phyloP scores from a whole-genome alignment of 2,797 vertebrate species.

The Cuculus canorus region DNA sequence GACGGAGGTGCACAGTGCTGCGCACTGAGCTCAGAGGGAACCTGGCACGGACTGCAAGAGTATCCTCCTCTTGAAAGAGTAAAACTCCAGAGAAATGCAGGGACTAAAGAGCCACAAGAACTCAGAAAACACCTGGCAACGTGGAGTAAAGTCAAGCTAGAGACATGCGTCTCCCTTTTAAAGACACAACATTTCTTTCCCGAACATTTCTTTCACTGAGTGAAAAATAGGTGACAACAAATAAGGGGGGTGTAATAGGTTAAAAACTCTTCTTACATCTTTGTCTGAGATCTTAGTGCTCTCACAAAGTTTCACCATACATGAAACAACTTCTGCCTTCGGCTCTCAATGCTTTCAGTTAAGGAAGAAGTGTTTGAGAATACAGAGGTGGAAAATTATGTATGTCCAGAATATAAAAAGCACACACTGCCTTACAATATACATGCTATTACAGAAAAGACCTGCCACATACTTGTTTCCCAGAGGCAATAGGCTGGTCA shows the following conservation, averaged over 20 bases:
- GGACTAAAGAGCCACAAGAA: background rate
- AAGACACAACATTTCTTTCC: fast-evolving
- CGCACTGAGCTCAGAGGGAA: background rate
- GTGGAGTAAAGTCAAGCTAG: background rate
- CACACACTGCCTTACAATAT: background rate
- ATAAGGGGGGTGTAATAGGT: background rate
- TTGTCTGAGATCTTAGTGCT: background rate
- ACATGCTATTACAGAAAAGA: background rate
- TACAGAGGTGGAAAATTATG: background rate
- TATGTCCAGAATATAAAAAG: background rate
- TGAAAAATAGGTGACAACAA: fast-evolving
- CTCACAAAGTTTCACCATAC: background rate
- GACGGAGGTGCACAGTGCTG: background rate
- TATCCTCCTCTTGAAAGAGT: background rate
- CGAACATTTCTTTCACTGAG: background rate
- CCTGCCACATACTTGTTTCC: background rate
- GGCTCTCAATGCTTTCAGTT: background rate
- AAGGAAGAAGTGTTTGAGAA: background rate
- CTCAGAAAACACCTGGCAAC: background rate
- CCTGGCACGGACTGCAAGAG: background rate
- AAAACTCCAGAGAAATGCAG: background rate
- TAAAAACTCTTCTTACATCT: background rate
- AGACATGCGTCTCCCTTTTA: background rate
- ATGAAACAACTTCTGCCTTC: background rate
- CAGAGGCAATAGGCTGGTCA: background rate